A percentile compares a stretch with the other conserved stretches of the same genome.
These are phyloP conservation scores for Sphaerophoria taeniata DNA, from an alignment of 2,888 invertebrate genomes.

Conservation along the genomic window DNA sequence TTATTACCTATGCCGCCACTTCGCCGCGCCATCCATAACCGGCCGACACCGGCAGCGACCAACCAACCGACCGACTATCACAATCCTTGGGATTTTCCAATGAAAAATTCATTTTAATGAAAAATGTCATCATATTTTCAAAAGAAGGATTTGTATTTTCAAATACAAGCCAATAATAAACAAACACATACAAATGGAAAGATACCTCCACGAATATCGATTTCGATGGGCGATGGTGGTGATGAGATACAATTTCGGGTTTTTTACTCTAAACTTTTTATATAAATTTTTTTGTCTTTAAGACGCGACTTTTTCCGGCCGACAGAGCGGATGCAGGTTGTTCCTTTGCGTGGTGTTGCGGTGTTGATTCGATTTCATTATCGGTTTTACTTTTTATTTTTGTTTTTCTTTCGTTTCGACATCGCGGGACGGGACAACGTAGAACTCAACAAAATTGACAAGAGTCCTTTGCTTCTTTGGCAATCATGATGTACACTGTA, in stretches of 20 bases:
- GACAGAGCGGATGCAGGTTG: constrained; percentile 45
- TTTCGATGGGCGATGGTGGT: constrained; percentile 10
- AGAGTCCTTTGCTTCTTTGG: constrained; percentile 12
- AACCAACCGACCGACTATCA: neutral
- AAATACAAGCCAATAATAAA: neutral
- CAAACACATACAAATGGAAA: neutral
- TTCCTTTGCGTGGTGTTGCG: constrained; percentile 38
- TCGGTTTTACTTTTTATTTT: constrained; percentile 34
- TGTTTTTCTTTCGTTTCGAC: neutral
- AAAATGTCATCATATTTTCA: constrained; percentile 65
- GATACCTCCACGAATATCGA: constrained; percentile 28
- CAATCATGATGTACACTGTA: neutral
- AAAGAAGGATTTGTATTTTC: constrained; percentile 46
- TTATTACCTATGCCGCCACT: neutral
- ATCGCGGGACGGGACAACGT: constrained; percentile 16
- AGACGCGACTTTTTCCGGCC: constrained; percentile 29
- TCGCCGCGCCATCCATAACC: neutral
- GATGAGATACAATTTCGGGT: constrained; percentile 24
- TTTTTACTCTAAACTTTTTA: constrained; percentile 6
- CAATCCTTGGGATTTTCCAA: constrained; percentile 69
- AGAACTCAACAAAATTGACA: neutral
- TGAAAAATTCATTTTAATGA: constrained; percentile 70
- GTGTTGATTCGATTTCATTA: constrained; percentile 71
- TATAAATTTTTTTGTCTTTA: constrained; percentile 11
- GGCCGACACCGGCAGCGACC: constrained; percentile 7